A percentile compares a stretch with the other conserved stretches of the same genome.
Conservation (phyloP, 2,113 vertebrate genomes). For the Motacilla tschutschensis region DNA sequence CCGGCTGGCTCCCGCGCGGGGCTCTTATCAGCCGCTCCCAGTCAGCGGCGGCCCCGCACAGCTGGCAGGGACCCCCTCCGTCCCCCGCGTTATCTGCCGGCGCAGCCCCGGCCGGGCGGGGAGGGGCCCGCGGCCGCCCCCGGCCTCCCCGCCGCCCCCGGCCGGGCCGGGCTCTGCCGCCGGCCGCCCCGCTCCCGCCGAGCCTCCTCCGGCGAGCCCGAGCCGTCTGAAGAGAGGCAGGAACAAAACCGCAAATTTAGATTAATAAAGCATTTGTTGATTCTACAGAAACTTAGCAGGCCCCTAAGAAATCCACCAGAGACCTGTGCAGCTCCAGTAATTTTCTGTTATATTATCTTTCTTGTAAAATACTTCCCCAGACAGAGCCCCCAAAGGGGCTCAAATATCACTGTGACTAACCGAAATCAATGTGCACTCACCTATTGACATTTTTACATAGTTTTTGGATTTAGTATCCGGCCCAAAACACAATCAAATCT, state of each 20-base stretch:
- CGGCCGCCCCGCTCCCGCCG: slow-evolving; percentile 54
- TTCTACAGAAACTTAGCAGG: slow-evolving; percentile 84
- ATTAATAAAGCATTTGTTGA: slow-evolving; percentile 87
- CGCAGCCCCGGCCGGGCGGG: slow-evolving; percentile 86
- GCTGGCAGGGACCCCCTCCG: slow-evolving; percentile 80
- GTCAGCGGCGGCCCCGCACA: slow-evolving; percentile 80
- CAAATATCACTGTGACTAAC: slow-evolving; percentile 85
- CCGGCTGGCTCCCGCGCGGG: slow-evolving; percentile 75
- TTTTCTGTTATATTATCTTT: slow-evolving; percentile 86
- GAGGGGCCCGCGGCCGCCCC: slow-evolving; percentile 54
- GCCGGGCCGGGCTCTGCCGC: neutral
- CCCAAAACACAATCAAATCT: slow-evolving; percentile 83
- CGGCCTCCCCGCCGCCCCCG: neutral
- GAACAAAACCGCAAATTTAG: slow-evolving; percentile 83
- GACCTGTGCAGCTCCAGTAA: slow-evolving; percentile 80
- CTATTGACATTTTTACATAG: slow-evolving; percentile 88
- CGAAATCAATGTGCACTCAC: slow-evolving; percentile 84
- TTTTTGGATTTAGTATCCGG: slow-evolving; percentile 85
- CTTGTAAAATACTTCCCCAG: slow-evolving; percentile 83
- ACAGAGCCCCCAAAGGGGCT: slow-evolving; percentile 80
- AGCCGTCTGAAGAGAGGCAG: slow-evolving; percentile 74
- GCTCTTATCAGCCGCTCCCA: slow-evolving; percentile 92
- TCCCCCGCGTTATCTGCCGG: slow-evolving; percentile 86
- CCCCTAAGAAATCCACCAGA: slow-evolving; percentile 81
- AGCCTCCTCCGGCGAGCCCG: slow-evolving; percentile 75